phyloP scores from a whole-genome alignment of 2,113 vertebrate genomes.

The Greenwoodochromis staneri region DNA sequence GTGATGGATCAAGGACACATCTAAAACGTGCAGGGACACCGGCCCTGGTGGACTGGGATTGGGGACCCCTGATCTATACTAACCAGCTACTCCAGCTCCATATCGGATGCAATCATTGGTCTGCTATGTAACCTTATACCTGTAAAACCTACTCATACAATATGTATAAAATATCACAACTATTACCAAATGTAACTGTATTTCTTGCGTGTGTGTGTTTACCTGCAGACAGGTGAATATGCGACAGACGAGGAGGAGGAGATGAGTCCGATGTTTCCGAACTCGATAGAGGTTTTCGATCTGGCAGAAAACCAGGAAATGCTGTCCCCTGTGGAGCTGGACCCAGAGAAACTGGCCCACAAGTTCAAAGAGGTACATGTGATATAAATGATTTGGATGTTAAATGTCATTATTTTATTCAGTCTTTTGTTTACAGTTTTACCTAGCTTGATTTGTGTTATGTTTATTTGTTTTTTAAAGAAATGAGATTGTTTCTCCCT shows the following conservation, averaged over 20 bases:
- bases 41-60: accelerated
- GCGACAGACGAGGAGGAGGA: constrained; percentile 89
- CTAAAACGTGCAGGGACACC: accelerated
- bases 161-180: not conserved
- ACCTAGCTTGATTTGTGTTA: not conserved
- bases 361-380: constrained; percentile 89
- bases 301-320: constrained; percentile 88
- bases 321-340: constrained; percentile 90
- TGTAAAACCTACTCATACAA: not conserved
- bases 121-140: not conserved
- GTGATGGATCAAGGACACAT: not conserved
- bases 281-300: constrained; percentile 94
- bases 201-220: not conserved
- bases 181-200: not conserved
- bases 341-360: constrained; percentile 91
- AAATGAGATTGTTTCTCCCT: not conserved
- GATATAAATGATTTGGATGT: not conserved
- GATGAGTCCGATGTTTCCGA: constrained; percentile 93
- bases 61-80: not conserved
- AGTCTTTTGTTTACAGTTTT: not conserved
- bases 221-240: constrained; percentile 85
- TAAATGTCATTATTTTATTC: not conserved
- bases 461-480: not conserved
- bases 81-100: not conserved
- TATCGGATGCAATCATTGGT: not conserved